These are phyloP conservation scores for Galemys pyrenaicus DNA, from an alignment of 2,113 vertebrate species.

Conservation along the genomic window DNA sequence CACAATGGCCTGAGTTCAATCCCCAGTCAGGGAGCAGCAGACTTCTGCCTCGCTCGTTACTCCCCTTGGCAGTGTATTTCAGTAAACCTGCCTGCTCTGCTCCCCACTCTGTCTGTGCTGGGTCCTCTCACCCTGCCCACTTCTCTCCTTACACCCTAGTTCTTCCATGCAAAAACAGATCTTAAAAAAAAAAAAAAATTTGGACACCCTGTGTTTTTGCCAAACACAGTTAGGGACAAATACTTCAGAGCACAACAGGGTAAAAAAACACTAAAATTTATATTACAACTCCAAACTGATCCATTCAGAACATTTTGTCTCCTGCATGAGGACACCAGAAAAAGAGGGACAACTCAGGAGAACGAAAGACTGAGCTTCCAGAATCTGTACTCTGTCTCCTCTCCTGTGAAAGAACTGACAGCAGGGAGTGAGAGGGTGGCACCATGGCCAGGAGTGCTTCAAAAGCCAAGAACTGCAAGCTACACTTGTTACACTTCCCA, in stretches of 20 bases:
- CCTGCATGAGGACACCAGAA: background rate
- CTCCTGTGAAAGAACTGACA: background rate
- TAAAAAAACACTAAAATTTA: background rate
- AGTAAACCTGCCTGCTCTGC: too few relatives aligned
- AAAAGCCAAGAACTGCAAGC: background rate
- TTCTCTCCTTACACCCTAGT: too few relatives aligned
- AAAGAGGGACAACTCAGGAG: background rate
- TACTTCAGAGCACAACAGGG: background rate
- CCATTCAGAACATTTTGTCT: background rate
- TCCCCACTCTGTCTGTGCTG: too few relatives aligned
- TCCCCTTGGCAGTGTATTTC: too few relatives aligned
- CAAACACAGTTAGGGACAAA: background rate
- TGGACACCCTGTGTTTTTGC: background rate
- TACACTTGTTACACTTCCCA: background rate
- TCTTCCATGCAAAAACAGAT: too few relatives aligned
- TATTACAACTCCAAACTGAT: background rate
- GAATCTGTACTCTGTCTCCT: background rate
- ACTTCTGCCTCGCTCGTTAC: background rate
- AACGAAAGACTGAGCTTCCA: background rate
- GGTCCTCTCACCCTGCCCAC: too few relatives aligned
- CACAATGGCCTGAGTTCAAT: too few relatives aligned
- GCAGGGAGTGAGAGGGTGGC: rapidly evolving
- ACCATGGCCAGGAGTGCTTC: rapidly evolving
- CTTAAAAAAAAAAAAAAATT: too few relatives aligned
- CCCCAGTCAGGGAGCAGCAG: background rate